Evolutionary conservation across 2,113 vertebrate species (phyloP).

Genomic region (Sebastes fasciatus): DNA sequence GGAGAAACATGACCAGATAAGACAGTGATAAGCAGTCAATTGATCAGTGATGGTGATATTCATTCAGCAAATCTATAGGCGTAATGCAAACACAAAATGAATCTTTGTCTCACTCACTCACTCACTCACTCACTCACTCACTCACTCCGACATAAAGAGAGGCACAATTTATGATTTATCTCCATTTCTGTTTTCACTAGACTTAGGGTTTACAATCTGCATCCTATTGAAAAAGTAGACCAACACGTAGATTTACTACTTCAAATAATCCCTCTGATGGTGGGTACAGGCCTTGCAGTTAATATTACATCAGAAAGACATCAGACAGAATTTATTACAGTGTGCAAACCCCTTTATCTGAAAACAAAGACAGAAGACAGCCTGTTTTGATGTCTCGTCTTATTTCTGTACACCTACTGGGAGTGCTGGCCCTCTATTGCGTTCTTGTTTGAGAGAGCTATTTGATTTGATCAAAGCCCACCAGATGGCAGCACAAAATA

Average conservation of each 20-base stretch:
- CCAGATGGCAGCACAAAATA: constrained; percentile 75
- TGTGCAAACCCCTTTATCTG: background rate
- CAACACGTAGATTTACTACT: background rate
- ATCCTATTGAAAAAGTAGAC: background rate
- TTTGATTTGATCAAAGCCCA: constrained; percentile 49
- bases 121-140: too few relatives aligned
- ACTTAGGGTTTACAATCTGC: background rate
- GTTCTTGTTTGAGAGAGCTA: background rate
- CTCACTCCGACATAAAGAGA: background rate
- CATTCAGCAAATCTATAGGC: background rate
- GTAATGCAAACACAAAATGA: background rate
- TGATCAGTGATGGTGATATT: constrained; percentile 18
- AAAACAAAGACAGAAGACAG: constrained; percentile 6
- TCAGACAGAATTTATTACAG: background rate
- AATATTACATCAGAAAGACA: background rate
- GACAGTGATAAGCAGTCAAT: background rate
- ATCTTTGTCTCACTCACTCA: background rate
- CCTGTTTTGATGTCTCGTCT: background rate
- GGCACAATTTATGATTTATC: background rate
- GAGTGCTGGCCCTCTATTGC: background rate
- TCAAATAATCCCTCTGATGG: background rate
- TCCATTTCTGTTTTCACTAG: background rate
- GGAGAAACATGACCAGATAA: constrained; percentile 15
- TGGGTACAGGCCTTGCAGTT: background rate
- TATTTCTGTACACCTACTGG: background rate